Base-by-base conservation (phyloP, 2,797 vertebrate genomes). In the Molossus molossus region DNA sequence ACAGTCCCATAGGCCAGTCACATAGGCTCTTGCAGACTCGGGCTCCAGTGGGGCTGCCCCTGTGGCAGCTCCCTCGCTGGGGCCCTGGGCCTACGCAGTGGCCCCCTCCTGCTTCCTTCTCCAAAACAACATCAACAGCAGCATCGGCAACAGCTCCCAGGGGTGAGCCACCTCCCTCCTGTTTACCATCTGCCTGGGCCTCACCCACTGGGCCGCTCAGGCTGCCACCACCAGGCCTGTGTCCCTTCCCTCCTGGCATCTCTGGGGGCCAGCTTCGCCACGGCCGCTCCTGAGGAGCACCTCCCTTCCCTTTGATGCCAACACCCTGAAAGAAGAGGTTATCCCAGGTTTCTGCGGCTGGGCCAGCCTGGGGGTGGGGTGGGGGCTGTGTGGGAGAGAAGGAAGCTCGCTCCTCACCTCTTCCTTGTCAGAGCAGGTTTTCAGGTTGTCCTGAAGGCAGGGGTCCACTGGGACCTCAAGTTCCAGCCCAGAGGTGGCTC, bases 41-140 rank as follows among this genome's bases (percentile, higher is more conserved):
- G 62, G 62, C 55, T 82, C 87, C 81, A 3, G 58, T 27, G 10
- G 21, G 45, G n/a, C 50, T 25, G 62, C 20, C 13, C 82, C 40
- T 20, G 2, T 0, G 25, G 45, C 5, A 55, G 37, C 33, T 57
- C 37, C 75, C 33, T 29, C 57, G 89, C 77, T 1, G 14, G 45
- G 64, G 91, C 7, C 69, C 3, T 0, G 1, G 55, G 45, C 65
- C 91, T 95, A 91, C 67, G 20, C 2, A 9, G 75, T 0, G 25
- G 20, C 25, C 6, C 25, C 64, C 65, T 96, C 79, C 18, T 7
- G 60, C 79, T 94, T 23, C 15, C 53, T n/a, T 58, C 79, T 96
- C 72, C 93, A 89, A 93, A 97, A 57, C 86, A 80, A 33, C 92
- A 73, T 55, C 81, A 76, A 13, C 83, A 85, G 67, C 53, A 5